A percentile compares a stretch with the other conserved stretches of the same genome.
These are phyloP conservation scores for Zenarchopterus dispar DNA, from an alignment of 2,797 vertebrate species.

Conservation along the genomic window DNA sequence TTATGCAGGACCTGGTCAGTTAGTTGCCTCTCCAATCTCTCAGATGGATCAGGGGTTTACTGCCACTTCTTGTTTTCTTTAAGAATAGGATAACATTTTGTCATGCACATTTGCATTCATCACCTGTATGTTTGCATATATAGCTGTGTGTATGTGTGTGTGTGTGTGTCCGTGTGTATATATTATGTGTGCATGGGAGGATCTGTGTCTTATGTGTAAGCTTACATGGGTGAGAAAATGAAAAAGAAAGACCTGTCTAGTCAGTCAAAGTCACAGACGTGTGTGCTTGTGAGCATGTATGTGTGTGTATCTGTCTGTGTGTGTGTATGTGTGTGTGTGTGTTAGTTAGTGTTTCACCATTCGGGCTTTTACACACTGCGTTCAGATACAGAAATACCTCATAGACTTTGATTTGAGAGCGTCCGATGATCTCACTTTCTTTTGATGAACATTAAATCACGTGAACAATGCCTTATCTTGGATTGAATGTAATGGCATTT, in stretches of 20 bases:
- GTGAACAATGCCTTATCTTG: conserved; percentile 99
- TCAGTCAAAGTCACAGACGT: neutral
- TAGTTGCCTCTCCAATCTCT: conserved; percentile 84
- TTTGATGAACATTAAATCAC: conserved; percentile 88
- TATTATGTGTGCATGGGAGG: conserved; percentile 8
- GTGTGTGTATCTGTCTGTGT: neutral
- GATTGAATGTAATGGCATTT: conserved; percentile 96
- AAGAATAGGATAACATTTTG: conserved; percentile 72
- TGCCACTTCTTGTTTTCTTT: conserved; percentile 73
- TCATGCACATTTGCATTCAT: conserved; percentile 80
- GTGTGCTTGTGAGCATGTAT: no score
- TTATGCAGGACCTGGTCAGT: conserved; percentile 88
- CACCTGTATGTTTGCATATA: conserved; percentile 34
- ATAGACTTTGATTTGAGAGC: conserved; percentile 83
- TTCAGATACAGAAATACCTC: conserved; percentile 88
- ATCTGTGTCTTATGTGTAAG: neutral
- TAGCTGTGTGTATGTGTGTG: conserved; percentile 1
- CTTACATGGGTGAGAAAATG: conserved; percentile 14
- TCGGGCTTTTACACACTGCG: conserved; percentile 76
- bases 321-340: conserved; percentile 7
- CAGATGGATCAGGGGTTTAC: conserved; percentile 78
- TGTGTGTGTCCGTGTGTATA: conserved; percentile 2
- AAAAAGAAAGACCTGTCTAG: conserved; percentile 3
- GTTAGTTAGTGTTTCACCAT: conserved; percentile 59
- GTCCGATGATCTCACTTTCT: conserved; percentile 75